A percentile compares a stretch with the other conserved stretches of the same genome.
Conservation (phyloP, 2,113 vertebrate genomes). For the Dipodomys ordii region DNA sequence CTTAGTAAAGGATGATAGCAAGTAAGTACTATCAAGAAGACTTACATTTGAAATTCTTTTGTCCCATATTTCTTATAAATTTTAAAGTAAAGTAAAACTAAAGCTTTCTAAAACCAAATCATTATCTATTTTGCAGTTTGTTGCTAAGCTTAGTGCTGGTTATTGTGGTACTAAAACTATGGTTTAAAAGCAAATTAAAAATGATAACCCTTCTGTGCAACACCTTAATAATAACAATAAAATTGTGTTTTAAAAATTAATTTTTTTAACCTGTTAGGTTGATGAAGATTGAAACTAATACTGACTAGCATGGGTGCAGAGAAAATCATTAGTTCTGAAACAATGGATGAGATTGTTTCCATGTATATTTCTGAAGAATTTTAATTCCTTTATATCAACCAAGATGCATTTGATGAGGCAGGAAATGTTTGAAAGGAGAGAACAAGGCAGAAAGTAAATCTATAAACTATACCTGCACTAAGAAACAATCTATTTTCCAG, state of each 20-base stretch:
- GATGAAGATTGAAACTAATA: slow-evolving; percentile 13
- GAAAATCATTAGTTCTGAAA: slow-evolving; percentile 9
- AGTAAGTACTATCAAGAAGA: neutral
- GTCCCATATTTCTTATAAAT: neutral
- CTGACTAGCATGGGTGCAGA: neutral
- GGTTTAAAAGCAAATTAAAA: slow-evolving; percentile 44
- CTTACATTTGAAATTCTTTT: slow-evolving; percentile 13
- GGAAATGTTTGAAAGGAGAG: neutral
- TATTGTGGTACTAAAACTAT: slow-evolving; percentile 46
- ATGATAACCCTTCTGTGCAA: neutral
- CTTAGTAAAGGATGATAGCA: slow-evolving; percentile 5
- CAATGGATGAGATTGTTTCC: neutral
- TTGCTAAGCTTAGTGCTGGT: neutral
- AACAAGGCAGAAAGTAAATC: neutral
- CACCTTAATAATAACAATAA: too few species aligned
- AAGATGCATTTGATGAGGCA: slow-evolving; percentile 10
- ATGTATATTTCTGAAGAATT: neutral
- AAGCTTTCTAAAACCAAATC: slow-evolving; percentile 52
- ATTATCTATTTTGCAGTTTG: slow-evolving; percentile 37
- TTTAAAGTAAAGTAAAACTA: slow-evolving; percentile 45
- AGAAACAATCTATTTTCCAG: neutral
- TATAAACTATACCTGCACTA: neutral
- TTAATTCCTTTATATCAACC: slow-evolving; percentile 1
- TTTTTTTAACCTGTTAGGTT: slow-evolving; percentile 12
- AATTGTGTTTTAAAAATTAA: slow-evolving; percentile 13